phyloP scores from a whole-genome alignment of 2,113 vertebrate genomes.

The Danionella cerebrum region DNA sequence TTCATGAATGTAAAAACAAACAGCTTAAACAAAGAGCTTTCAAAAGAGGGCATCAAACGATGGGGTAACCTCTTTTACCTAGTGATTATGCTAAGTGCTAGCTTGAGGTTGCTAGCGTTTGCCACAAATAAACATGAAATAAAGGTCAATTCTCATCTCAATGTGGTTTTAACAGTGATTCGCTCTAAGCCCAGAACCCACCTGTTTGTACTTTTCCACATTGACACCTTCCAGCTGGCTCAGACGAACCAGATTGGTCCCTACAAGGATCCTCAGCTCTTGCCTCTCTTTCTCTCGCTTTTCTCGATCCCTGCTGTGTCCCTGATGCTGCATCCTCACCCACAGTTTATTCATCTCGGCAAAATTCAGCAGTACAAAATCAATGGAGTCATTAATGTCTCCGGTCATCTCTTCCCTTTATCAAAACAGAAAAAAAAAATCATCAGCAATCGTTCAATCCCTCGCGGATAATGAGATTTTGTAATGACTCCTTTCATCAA shows the following conservation, averaged over 20 bases:
- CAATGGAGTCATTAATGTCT: constrained; percentile 93
- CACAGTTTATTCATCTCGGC: constrained; percentile 99
- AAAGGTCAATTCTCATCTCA: not conserved
- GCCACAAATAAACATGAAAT: constrained; percentile 1
- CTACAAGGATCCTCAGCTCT: constrained; percentile 90
- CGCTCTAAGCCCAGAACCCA: constrained; percentile 21
- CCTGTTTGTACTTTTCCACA: constrained; percentile 97
- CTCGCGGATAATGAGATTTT: not conserved
- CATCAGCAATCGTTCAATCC: not conserved
- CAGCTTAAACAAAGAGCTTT: not conserved
- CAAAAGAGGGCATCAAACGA: not conserved
- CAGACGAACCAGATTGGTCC: constrained; percentile 94
- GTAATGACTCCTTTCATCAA: not conserved
- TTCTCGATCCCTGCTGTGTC: constrained; percentile 92
- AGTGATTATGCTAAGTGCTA: constrained; percentile 14
- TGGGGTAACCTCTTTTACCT: not conserved
- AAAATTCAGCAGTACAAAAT: constrained; percentile 96
- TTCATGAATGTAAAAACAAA: not conserved
- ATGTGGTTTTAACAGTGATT: not conserved
- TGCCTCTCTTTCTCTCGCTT: constrained; percentile 93
- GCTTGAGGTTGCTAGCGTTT: not conserved
- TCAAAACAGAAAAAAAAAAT: constrained; percentile 1
- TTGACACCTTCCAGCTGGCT: constrained; percentile 97
- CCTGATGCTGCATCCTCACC: constrained; percentile 98
- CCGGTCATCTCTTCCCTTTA: constrained; percentile 89